Percentiles rank a stretch among this genome's conserved stretches.
Evolutionary conservation across 2,797 vertebrate genomes (phyloP).

Genomic region (Periparus ater): DNA sequence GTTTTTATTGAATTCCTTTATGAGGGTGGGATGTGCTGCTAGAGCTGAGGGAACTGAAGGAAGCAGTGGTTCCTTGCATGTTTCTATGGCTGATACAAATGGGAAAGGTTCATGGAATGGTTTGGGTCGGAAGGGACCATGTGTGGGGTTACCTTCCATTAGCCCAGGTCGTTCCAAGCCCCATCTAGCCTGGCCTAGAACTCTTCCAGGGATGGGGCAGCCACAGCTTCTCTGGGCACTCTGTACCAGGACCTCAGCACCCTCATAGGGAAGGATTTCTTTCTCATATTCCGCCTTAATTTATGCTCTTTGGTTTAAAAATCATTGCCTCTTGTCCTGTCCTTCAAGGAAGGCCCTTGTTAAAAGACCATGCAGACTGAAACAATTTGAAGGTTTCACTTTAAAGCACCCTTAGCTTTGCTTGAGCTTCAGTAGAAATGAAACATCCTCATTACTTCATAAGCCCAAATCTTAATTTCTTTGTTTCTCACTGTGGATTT

Average conservation of each 20-base stretch:
- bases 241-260: background rate
- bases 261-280: background rate
- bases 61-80: background rate
- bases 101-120: background rate
- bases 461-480: background rate
- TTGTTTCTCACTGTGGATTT: background rate
- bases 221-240: background rate
- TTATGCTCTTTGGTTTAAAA: background rate
- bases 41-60: background rate
- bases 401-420: background rate
- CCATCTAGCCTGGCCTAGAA: background rate
- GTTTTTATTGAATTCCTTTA: background rate
- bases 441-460: background rate
- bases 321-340: background rate
- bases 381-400: background rate
- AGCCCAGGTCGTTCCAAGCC: rapidly evolving
- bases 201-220: background rate
- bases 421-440: background rate
- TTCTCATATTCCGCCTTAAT: background rate
- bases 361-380: background rate
- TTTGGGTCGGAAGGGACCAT: background rate
- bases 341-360: background rate
- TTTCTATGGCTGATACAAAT: background rate
- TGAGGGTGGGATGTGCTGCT: rapidly evolving
- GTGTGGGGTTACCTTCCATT: background rate